Base-by-base conservation (phyloP, 2,113 vertebrate genomes). In the Noctilio leporinus region DNA sequence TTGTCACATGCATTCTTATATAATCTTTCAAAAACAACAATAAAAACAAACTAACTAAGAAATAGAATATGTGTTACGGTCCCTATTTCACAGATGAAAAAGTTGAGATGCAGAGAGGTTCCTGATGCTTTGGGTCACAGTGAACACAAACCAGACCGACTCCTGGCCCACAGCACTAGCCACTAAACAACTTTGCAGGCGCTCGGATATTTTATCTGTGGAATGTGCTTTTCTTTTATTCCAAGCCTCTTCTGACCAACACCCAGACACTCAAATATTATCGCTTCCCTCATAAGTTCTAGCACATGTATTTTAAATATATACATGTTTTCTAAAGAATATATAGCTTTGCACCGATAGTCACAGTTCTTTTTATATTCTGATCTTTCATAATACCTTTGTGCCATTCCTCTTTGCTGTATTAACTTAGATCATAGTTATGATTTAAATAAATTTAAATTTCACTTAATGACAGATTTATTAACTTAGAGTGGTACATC, bases 71-170 rank as follows among this genome's bases (percentile, higher is more conserved):
- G 10, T 80, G n/a, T 16, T 43, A 0, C 17, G 86, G 65, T 65
- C 47, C 24, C 30, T 45, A 24, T 57, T 94, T 77, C 86, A 49
- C 77, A 76, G 57, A 30, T 47, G 22, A 11, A 70, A 51, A 35
- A 15, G 20, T 12, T 69, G 5, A 43, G 62, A 59, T 30, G 24
- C 47, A 35, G 33, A n/a, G 19, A 65, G 17, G 40, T 64, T 77
- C 22, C 40, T 64, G 77, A 40, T 53, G 2, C 14, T 67, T 90
- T 4, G 5, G 3, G 26, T 69, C 80, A 26, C 70, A 28, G 1
- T 43, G 20, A 17, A 28, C 8, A 0, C 53, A 11, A 12, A 12
- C 24, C 22, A 10, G 0, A 0, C 53, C 16, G 3, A 2, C 30
- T 47, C 43, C 30, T 53, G 10, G 15, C 40, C 22, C 15, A 5